Percentiles rank a stretch among this genome's conserved stretches.
These are phyloP conservation scores for Sminthurinus signatus DNA, from an alignment of 1,140 invertebrate genomes.

Conservation along the genomic window DNA sequence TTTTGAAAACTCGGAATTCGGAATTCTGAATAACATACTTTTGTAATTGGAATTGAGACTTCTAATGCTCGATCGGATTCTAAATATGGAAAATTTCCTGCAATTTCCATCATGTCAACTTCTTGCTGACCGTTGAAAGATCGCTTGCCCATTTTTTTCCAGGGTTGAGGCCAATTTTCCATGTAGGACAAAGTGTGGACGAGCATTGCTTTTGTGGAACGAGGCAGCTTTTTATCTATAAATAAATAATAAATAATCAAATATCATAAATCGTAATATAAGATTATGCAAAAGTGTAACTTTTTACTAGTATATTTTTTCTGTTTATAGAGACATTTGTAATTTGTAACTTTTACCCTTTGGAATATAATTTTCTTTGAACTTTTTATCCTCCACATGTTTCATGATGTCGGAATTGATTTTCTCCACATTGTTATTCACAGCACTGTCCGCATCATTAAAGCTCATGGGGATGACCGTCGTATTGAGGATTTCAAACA, in stretches of 20 bases:
- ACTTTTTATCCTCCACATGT: too few species aligned
- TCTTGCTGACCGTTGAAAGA: neutral
- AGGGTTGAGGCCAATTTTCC: constrained; percentile 2
- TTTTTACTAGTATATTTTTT: too few species aligned
- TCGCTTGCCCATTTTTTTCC: constrained; percentile 5
- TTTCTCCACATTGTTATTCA: neutral
- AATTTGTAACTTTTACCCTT: constrained; percentile 17
- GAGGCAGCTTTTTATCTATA: neutral
- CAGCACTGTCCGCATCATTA: neutral
- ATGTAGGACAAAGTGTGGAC: neutral
- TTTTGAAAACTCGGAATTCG: too few species aligned
- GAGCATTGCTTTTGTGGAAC: constrained; percentile 8
- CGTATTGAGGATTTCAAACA: neutral
- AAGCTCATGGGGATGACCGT: neutral
- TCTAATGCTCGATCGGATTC: constrained; percentile 15
- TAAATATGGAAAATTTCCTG: constrained; percentile 11
- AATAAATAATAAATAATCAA: too few species aligned
- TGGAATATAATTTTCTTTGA: constrained; percentile 19
- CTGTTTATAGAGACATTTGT: too few species aligned
- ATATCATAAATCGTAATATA: too few species aligned
- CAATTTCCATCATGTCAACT: constrained; percentile 18
- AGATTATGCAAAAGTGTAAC: too few species aligned
- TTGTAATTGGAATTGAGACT: constrained; percentile 17
- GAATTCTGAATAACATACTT: too few species aligned
- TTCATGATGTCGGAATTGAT: constrained; percentile 7